Percentiles rank a stretch among this genome's conserved stretches.
These are phyloP conservation scores for Hofmannophila pseudospretella DNA, from an alignment of 2,888 invertebrate genomes.

Conservation along the genomic window DNA sequence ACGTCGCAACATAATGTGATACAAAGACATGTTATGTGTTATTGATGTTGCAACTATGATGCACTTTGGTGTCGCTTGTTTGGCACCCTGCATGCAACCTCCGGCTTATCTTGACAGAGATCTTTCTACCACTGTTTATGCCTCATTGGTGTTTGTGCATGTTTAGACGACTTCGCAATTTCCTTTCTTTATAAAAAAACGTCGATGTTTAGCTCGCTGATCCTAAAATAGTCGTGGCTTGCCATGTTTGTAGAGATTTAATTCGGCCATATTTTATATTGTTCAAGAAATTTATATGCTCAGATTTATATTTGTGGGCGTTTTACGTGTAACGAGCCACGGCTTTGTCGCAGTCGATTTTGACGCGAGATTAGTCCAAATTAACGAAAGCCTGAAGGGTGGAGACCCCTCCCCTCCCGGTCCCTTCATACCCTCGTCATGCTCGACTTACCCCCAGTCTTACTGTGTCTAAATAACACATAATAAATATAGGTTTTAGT, in stretches of 20 bases:
- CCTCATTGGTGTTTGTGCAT: constrained; percentile 16
- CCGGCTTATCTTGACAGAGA: constrained; percentile 14
- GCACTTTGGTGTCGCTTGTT: constrained; percentile 16
- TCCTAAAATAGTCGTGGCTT: constrained; percentile 13
- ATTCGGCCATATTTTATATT: constrained; percentile 14
- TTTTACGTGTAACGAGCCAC: constrained; percentile 22
- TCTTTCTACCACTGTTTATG: constrained; percentile 14
- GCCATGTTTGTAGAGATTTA: constrained; percentile 15
- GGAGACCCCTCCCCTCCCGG: constrained; percentile 4
- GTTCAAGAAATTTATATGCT: constrained; percentile 10
- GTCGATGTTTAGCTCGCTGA: constrained; percentile 12
- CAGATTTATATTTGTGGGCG: constrained; percentile 11
- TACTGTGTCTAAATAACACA: neutral
- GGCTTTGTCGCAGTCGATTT: constrained; percentile 26
- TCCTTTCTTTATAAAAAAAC: constrained; percentile 14
- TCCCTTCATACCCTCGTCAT: constrained; percentile 6
- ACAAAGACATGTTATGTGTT: constrained; percentile 8
- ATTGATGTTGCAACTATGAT: constrained; percentile 13
- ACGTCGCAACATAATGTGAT: constrained; percentile 1
- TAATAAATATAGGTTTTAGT: neutral
- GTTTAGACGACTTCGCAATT: constrained; percentile 14
- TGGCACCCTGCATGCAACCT: constrained; percentile 15
- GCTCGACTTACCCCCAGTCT: neutral
- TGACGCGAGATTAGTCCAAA: constrained; percentile 27
- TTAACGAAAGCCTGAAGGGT: constrained; percentile 18